Conservation (phyloP, 2,113 vertebrate genomes). For the Callithrix jacchus region DNA sequence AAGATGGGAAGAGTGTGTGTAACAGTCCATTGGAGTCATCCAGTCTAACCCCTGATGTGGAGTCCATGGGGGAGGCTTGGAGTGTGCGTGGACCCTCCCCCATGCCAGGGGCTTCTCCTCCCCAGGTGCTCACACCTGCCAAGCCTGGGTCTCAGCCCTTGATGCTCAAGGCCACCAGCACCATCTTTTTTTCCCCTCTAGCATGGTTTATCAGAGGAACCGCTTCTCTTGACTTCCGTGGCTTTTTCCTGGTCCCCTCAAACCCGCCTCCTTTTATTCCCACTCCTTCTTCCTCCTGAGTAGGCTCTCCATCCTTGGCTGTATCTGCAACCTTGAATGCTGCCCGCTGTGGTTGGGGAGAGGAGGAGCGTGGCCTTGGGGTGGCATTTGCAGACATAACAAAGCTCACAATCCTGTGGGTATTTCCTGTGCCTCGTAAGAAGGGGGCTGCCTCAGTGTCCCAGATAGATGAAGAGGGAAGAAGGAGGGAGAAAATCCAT, state of each 20-base stretch:
- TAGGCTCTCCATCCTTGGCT: no score
- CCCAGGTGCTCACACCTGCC: background rate
- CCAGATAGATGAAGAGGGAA: background rate
- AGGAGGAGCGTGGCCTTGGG: background rate
- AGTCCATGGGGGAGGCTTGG: rapidly evolving
- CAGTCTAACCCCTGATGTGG: background rate
- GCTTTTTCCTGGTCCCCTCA: background rate
- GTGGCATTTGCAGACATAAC: background rate
- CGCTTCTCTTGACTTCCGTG: background rate
- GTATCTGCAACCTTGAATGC: background rate
- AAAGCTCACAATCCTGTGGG: background rate
- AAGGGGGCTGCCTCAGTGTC: background rate
- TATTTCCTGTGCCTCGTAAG: background rate
- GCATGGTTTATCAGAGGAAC: background rate
- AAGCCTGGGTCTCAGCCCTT: background rate
- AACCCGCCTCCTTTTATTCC: background rate
- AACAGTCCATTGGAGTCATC: background rate
- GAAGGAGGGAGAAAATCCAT: no score
- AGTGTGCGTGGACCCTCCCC: background rate
- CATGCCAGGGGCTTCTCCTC: background rate
- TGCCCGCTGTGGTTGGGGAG: background rate
- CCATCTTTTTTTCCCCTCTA: background rate
- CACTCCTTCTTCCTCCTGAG: background rate
- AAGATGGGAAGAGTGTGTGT: no score
- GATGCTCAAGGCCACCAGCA: background rate